Base-by-base conservation (phyloP, 1,140 invertebrate species). In the Pseudomyrmex sp. region DNA sequence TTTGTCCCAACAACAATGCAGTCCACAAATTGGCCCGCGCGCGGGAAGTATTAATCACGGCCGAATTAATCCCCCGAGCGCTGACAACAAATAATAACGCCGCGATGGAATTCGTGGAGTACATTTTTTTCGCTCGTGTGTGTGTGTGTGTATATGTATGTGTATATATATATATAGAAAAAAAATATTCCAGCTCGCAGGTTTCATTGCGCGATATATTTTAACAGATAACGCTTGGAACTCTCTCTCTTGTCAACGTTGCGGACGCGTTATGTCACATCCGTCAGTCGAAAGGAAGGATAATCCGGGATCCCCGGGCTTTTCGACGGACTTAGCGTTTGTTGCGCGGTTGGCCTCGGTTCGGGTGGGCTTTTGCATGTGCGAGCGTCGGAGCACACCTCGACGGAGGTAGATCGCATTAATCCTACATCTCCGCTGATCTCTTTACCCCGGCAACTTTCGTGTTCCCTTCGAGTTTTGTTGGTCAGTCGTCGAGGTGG, bases 391-490 rank as follows among this genome's bases (percentile, higher is more conserved):
- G 35, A 66, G 52, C 76, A 44, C 65, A 70, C 59, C 83, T 84
- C 59, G 79, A 58, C 84, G 84, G 44, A 84, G 48, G 35, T 35
- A 7, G 84, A 83, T 86, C 80, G 86, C 73, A 84, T 84, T 84
- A 35, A 87, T 88, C 82, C 50, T 72, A 56, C 72, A 80, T 80
- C 76, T 80, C 23, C 66, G 20, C 54, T 80, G 76, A 80, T 80
- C 76, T 80, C 76, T 80, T 61, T 10, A 44, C 44, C 76, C 54
- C 76, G 76, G 44, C 59, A 80, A 80, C 76, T 80, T 70, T 72
- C 66, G 76, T 59, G 76, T 48, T 70, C 66, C 66, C 44, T 80
- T 59, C 54, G 76, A 70, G 44, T 59, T 80, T 80, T 80, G 76
- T 80, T 80, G 76, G 76, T 72, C 76, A 80, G 76, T 12, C 76